Evolutionary conservation across 2,797 vertebrate genomes (phyloP), one percentile per base, ranked within the genome.

Genomic region (Prunella strophiata): DNA sequence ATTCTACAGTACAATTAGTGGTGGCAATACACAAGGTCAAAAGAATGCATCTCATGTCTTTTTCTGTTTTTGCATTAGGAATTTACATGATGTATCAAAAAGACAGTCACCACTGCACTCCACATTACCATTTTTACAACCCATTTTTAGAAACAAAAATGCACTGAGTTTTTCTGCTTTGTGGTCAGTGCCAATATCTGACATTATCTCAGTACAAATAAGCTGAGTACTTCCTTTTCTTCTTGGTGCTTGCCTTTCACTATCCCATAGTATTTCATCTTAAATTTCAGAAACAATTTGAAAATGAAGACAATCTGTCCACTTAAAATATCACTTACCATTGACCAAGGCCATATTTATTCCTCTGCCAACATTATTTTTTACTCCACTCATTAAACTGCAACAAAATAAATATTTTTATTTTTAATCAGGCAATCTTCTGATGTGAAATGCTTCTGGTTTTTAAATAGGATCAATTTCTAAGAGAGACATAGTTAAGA

Each of bases 291-390:
- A 81, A 81, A 71, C 17, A 25, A 50, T 71, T 66, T 81, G 18
- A 88, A 89, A 92, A 61, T 52, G 0, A 94, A 74, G 45, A 81
- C 23, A 57, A 51, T 81, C 22, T 65, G 25, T 7, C 38, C 47
- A 94, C 38, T 61, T 90, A 84, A 86, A 85, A 59, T 48, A 52
- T 57, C 48, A 95, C 97, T 97, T 98, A 99, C 99, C 99, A 84
- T 99, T 98, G 72, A 99, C 97, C 89, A 99, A 98, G 47, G 98
- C 99, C 10, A 99, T 97, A 97, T 99, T 99, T 92, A 99, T 98
- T 81, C 99, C 99, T 98, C 99, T 98, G 73, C 99, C 99, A 80
- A 99, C 99, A 3, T 99, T 99, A 97, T 99, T 99, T 98, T 99
- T 99, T 76, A 99, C 99, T 13, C 98, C 97, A 57, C 99, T 99